phyloP scores from a whole-genome alignment of 2,888 invertebrate species.

The Hyposoter dolosus region DNA sequence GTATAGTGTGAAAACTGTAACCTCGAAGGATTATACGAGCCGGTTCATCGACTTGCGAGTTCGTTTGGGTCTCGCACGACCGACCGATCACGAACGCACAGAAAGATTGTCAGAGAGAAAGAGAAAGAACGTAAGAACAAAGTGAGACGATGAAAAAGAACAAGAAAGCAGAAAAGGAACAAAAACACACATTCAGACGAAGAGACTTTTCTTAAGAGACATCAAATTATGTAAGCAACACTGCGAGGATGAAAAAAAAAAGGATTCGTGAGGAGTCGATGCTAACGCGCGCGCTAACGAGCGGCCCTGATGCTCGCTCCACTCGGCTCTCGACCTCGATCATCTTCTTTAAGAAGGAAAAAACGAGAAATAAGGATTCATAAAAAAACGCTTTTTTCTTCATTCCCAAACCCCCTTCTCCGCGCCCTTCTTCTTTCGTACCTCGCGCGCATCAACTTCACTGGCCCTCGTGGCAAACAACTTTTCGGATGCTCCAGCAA shows the following conservation, averaged over 20 bases:
- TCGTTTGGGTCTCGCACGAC: slow-evolving; percentile 35
- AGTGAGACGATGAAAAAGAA: slow-evolving; percentile 1
- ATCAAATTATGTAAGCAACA: slow-evolving; percentile 64
- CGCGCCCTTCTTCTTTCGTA: slow-evolving; percentile 8
- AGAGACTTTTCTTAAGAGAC: slow-evolving; percentile 53
- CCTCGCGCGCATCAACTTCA: slow-evolving; percentile 29
- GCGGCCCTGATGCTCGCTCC: slow-evolving; percentile 57
- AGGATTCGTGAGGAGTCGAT: slow-evolving; percentile 54
- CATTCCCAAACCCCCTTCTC: background rate
- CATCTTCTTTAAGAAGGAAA: slow-evolving; percentile 22
- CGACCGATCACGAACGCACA: slow-evolving; percentile 62
- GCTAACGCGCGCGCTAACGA: slow-evolving; percentile 66
- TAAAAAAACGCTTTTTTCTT: slow-evolving; percentile 10
- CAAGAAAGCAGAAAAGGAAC: background rate
- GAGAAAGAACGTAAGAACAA: slow-evolving; percentile 4
- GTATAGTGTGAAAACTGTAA: slow-evolving; percentile 29
- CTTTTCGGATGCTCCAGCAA: slow-evolving; percentile 17
- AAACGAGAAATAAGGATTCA: background rate
- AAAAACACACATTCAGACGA: background rate
- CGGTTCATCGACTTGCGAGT: slow-evolving; percentile 58
- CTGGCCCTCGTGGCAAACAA: slow-evolving; percentile 17
- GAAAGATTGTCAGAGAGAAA: slow-evolving; percentile 10
- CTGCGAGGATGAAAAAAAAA: slow-evolving; percentile 46
- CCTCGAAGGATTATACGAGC: background rate
- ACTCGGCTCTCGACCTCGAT: slow-evolving; percentile 59